Base-by-base conservation (phyloP, 1,140 invertebrate genomes). In the Vollenhovia emeryi region DNA sequence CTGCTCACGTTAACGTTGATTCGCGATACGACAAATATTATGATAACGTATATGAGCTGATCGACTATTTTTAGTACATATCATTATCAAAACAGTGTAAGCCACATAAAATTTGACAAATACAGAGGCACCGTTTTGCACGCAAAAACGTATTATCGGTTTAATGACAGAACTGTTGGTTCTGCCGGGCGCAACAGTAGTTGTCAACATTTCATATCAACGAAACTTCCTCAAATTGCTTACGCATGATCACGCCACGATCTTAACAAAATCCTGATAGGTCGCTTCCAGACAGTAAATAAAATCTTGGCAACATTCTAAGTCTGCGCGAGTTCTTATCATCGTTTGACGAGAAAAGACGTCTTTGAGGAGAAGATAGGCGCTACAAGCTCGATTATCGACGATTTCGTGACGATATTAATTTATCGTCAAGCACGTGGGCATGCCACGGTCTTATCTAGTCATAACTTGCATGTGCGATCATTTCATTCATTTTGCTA, bases 341-440 rank as follows among this genome's bases (percentile, higher is more conserved):
- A 40, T 33, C 7, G 1, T 52, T 66, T 24, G 30, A 50, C 18
- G 13, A 24, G 33, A 24, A 40, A 52, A 69, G 30, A 71, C 21
- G 43, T 15, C 36, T 57, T 73, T 27, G 18, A 69, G 36, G 30
- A 27, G 30, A 36, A 55, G 36, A 82, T 30, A 24, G 18, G 30
- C 48, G 21, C 30, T n/a, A 1, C 50, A 21, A 50, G 30, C 3
- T n/a, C 24, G 8, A 73, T 55, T 43, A 50, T 40, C 18, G 79
- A 13, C 69, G 82, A 87, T 89, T 69, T 83, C 88, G 89, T 89
- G 88, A 90, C 88, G 18, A 75, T 87, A 85, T 89, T 85, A 89
- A 90, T 90, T 86, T 82, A 48, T 82, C 50, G 36, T 13, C 78
- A 45, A 73, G 50, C 50, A 82, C 78, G 66, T 82, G n/a, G 66